Evolutionary conservation across 2,888 invertebrate species (phyloP), one percentile per base, ranked within the genome.

Genomic region (Masnerella sp.): DNA sequence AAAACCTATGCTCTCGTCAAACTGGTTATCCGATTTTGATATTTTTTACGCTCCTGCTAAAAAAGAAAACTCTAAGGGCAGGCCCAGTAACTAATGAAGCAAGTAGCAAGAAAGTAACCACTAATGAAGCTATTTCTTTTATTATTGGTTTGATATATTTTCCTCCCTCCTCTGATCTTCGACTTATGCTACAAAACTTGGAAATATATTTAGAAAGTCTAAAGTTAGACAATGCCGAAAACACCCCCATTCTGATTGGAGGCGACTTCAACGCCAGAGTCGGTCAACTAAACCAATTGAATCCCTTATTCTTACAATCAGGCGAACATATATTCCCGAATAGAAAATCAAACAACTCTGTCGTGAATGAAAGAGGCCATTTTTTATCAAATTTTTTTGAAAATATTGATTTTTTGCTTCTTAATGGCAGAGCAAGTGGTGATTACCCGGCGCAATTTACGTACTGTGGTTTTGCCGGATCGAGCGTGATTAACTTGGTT

Each of bases 401-500:
- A 49, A 17, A n/a, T 18, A 7, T 9, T 14, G 15, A 38, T 25
- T 52, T 38, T 52, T 9, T 52, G 14, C 7, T 52, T 12, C 15
- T 52, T 14, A 52, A 52, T 25, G 52, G 52, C 14, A 20, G 52
- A 14, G 38, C 38, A n/a, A 0, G 0, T 12, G 22, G 38, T 25
- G 52, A 52, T 25, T 52, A 14, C 9, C 52, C 52, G 1, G 52
- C 52, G 8, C 9, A 38, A 9, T 52, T 9, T 12, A 52, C 52
- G 1, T 52, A 9, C 11, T 14, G 12, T 15, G 52, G 52, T n/a
- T 22, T 12, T 0, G 11, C 36, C 8, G 52, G 38, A 20, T 1
- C 12, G 5, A 52, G 52, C 11, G 52, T 36, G 12, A n/a, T 52
- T 5, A 38, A 52, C 11, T n/a, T 52, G 14, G 38, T 52, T 14